A percentile compares a stretch with the other conserved stretches of the same genome.
Conservation (phyloP, 2,797 vertebrate species). For the Astyanax mexicanus region DNA sequence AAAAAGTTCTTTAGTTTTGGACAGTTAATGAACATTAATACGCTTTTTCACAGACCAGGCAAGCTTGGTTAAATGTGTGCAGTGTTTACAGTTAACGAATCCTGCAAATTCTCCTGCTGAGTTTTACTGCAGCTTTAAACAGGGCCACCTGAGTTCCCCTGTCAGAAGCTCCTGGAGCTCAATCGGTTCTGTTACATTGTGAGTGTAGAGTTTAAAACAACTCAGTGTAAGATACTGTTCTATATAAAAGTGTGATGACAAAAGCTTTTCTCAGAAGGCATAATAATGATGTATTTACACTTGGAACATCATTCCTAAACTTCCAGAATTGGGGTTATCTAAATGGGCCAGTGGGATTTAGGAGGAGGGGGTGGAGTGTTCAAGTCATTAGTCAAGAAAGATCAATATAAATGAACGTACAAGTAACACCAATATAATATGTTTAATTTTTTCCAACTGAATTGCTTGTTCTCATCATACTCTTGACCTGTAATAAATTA, state of each 20-base stretch:
- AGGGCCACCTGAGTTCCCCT: not conserved
- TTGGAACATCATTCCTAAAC: too few species aligned
- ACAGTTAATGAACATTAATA: not conserved
- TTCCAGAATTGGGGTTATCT: too few species aligned
- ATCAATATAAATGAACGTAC: too few species aligned
- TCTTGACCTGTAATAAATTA: not conserved
- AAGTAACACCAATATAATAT: too few species aligned
- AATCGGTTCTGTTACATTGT: not conserved
- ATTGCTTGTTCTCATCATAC: not conserved
- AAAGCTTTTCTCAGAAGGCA: not conserved
- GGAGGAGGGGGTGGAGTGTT: too few species aligned
- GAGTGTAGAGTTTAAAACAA: not conserved
- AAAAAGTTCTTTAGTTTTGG: not conserved
- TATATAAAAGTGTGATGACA: too few species aligned
- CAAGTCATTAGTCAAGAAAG: too few species aligned
- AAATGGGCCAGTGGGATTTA: too few species aligned
- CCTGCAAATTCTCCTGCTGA: not conserved
- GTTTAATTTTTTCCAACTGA: too few species aligned
- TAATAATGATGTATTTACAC: too few species aligned
- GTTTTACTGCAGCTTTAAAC: not conserved
- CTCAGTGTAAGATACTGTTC: not conserved
- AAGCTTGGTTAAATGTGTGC: not conserved
- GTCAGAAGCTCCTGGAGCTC: not conserved
- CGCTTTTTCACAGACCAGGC: not conserved
- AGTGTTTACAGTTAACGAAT: not conserved